These are phyloP conservation scores for Cynaeus angustus DNA, from an alignment of 2,888 invertebrate genomes.

Conservation along the genomic window DNA sequence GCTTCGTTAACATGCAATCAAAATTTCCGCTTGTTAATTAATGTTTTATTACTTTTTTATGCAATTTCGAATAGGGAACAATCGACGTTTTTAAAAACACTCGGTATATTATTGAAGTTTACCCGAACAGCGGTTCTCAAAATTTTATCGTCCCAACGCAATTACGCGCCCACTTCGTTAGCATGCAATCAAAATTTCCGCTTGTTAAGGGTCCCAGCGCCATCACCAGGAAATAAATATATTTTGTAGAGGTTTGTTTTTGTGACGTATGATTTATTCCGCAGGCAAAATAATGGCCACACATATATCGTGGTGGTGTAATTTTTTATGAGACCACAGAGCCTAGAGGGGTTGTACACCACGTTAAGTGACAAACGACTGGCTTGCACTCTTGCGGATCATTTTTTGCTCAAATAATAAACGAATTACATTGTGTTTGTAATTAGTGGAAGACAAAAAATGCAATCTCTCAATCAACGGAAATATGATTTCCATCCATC, in stretches of 20 bases:
- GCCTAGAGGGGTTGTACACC: conserved; percentile 29
- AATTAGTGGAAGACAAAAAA: not conserved
- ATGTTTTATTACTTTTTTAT: conserved; percentile 46
- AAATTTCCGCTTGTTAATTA: conserved; percentile 7
- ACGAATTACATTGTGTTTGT: not conserved
- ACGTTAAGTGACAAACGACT: conserved; percentile 42
- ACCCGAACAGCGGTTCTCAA: too few relatives aligned
- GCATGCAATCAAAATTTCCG: conserved; percentile 8
- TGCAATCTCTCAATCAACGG: too few relatives aligned
- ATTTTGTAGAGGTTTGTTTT: conserved; percentile 49
- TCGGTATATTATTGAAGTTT: too few relatives aligned
- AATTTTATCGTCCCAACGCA: too few relatives aligned
- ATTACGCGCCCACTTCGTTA: not conserved
- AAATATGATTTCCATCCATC: too few relatives aligned
- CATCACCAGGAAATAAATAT: conserved; percentile 13
- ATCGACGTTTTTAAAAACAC: conserved; percentile 13
- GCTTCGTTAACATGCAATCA: conserved; percentile 1
- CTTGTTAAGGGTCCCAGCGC: conserved; percentile 6
- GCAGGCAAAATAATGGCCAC: conserved; percentile 54
- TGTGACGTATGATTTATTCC: conserved; percentile 56
- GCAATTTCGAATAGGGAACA: conserved; percentile 20
- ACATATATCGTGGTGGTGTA: conserved; percentile 54
- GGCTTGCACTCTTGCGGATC: conserved; percentile 33
- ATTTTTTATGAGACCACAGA: conserved; percentile 55
- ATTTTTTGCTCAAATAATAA: conserved; percentile 17